Conservation (phyloP, 2,888 invertebrate genomes). For the Empis stercorea region DNA sequence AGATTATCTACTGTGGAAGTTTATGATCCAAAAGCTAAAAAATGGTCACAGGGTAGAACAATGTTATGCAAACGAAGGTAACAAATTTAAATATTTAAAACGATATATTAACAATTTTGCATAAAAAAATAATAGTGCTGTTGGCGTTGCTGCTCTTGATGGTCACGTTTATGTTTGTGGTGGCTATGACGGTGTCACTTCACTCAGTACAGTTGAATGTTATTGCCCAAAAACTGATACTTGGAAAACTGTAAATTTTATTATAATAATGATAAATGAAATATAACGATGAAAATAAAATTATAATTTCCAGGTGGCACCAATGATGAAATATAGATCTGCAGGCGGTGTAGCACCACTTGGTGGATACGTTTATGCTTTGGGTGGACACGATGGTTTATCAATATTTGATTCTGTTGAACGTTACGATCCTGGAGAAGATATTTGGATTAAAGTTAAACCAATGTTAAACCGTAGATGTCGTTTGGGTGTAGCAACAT, state of each 20-base stretch:
- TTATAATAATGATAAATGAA: not conserved
- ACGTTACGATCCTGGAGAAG: slow-evolving; percentile 59
- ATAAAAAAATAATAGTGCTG: slow-evolving; percentile 42
- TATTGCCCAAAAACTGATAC: slow-evolving; percentile 60
- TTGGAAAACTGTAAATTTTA: slow-evolving; percentile 52
- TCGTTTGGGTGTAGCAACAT: slow-evolving; percentile 66
- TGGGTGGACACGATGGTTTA: slow-evolving; percentile 80
- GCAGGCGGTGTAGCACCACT: slow-evolving; percentile 59
- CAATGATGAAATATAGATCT: slow-evolving; percentile 41
- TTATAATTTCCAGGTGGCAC: slow-evolving; percentile 26
- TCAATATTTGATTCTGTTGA: slow-evolving; percentile 81
- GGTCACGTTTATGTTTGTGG: slow-evolving; percentile 73
- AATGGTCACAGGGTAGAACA: slow-evolving; percentile 64
- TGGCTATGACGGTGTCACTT: slow-evolving; percentile 74
- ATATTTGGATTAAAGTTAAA: slow-evolving; percentile 59
- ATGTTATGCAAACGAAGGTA: slow-evolving; percentile 73
- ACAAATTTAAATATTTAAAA: not conserved
- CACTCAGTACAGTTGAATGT: slow-evolving; percentile 66
- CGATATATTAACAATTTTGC: not conserved
- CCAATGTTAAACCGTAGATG: slow-evolving; percentile 73
- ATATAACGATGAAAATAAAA: not conserved
- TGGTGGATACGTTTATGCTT: slow-evolving; percentile 58
- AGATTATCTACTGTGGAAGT: slow-evolving; percentile 73
- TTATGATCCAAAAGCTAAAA: slow-evolving; percentile 57
- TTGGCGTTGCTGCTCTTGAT: slow-evolving; percentile 68